Conservation (phyloP, 2,888 invertebrate genomes). For the Drosophila aldrichi region DNA sequence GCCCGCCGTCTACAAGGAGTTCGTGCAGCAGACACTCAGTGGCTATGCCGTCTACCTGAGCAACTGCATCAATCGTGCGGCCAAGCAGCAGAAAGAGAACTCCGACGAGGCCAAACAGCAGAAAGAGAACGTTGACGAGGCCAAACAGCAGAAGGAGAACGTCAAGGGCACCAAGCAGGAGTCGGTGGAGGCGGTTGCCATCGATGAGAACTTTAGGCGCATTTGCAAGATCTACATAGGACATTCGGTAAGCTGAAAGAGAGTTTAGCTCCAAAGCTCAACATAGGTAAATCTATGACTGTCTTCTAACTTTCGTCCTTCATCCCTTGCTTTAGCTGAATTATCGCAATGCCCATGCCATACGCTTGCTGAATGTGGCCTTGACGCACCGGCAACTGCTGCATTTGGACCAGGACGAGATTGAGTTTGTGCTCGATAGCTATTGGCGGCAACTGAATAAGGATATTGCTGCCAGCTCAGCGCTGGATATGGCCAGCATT, state of each 20-base stretch:
- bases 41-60: slow-evolving; percentile 63
- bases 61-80: slow-evolving; percentile 54
- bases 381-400: slow-evolving; percentile 74
- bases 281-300: no score
- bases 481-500: slow-evolving; percentile 57
- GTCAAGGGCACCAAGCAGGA: background rate
- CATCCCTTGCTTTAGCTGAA: slow-evolving; percentile 69
- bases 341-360: slow-evolving; percentile 78
- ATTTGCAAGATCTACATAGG: slow-evolving; percentile 84
- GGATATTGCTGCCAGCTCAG: slow-evolving; percentile 57
- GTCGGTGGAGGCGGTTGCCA: slow-evolving; percentile 1
- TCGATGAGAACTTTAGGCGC: slow-evolving; percentile 80
- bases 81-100: slow-evolving; percentile 23
- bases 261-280: no score
- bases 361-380: slow-evolving; percentile 79
- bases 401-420: slow-evolving; percentile 83
- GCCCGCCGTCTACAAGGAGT: slow-evolving; percentile 67
- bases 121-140: background rate
- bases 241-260: slow-evolving; percentile 76
- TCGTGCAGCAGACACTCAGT: slow-evolving; percentile 74
- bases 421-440: slow-evolving; percentile 81
- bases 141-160: slow-evolving; percentile 8
- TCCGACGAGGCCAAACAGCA: background rate
- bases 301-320: no score
- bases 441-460: slow-evolving; percentile 83